A percentile compares a stretch with the other conserved stretches of the same genome.
Conservation (phyloP, 2,888 invertebrate genomes). For the Gortyna flavago region DNA sequence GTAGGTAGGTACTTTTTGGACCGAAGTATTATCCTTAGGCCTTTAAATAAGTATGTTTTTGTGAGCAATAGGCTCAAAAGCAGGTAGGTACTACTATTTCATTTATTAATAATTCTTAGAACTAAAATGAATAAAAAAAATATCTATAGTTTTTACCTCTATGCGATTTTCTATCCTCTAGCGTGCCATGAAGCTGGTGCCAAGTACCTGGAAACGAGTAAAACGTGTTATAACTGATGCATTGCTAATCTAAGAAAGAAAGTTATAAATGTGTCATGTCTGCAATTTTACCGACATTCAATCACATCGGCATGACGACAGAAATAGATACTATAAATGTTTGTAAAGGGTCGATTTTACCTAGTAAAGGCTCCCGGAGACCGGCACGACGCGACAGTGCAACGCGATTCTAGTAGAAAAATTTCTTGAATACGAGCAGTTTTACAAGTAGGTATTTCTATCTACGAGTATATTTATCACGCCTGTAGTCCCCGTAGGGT, state of each 20-base stretch:
- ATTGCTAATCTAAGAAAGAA: not conserved
- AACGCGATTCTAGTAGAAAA: no score
- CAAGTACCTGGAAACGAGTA: constrained; percentile 47
- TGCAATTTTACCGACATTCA: not conserved
- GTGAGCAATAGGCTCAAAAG: not conserved
- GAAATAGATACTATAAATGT: no score
- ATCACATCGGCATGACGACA: not conserved
- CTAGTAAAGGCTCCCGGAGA: no score
- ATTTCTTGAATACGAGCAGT: no score
- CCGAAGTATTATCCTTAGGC: not conserved
- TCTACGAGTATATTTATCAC: no score
- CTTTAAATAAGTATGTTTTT: not conserved
- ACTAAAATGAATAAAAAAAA: constrained; percentile 39
- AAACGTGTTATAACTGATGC: not conserved
- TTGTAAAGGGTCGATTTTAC: no score
- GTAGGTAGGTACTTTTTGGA: not conserved
- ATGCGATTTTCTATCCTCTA: constrained; percentile 59
- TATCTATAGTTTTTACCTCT: constrained; percentile 50
- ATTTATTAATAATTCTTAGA: constrained; percentile 17
- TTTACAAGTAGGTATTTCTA: no score
- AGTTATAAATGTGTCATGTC: not conserved
- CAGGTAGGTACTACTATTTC: not conserved
- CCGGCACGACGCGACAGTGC: no score
- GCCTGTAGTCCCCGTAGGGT: no score
- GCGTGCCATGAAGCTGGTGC: constrained; percentile 60